Evolutionary conservation across 2,888 invertebrate species (phyloP), one percentile per base, ranked within the genome.

Genomic region (Caenorhabditis sp.): DNA sequence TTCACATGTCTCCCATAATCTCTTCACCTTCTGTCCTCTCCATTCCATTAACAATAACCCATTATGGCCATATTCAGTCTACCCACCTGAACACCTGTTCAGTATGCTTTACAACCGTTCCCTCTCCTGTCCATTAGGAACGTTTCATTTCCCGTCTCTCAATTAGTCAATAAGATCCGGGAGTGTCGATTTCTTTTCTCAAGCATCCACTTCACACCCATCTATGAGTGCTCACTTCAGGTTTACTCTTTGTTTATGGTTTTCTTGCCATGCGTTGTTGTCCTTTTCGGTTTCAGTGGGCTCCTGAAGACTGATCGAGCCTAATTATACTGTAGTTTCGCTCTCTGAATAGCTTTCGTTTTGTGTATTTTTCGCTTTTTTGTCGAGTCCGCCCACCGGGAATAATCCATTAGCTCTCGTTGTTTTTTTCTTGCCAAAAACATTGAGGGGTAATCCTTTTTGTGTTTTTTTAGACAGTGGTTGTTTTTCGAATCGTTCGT

Each of bases 141-240:
- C 54, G 14, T 31, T 31, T 54, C 31, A 16, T 28, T 22, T 10
- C 63, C 16, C 4, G 16, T 47, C 14, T 47, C 59, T 70, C 56
- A 56, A 54, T 70, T 56, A 51, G 51, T 26, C 28, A 51, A n/a
- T 22, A 24, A 0, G 14, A 19, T 31, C 51, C 51, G 66, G 49
- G 51, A 66, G 49, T 66, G 10, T 66, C 35, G 7, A 51, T 51
- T 51, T 66, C 47, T 26, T 19, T 19, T 63, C 49, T 64, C 49
- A 64, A 41, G 63, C 44, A 63, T 16, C 44, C 63, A 63, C 63
- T 63, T 63, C 63, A 63, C 63, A 63, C 63, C 61, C 61, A 41
- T 26, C 69, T 28, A 31, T n/a, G 54, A 70, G 56, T 41, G 26
- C 22, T 38, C 68, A 38, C 19, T 49, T 56, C 54, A 56, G 26